Conservation (phyloP, 2,797 vertebrate species). For the Aphelocoma californica region DNA sequence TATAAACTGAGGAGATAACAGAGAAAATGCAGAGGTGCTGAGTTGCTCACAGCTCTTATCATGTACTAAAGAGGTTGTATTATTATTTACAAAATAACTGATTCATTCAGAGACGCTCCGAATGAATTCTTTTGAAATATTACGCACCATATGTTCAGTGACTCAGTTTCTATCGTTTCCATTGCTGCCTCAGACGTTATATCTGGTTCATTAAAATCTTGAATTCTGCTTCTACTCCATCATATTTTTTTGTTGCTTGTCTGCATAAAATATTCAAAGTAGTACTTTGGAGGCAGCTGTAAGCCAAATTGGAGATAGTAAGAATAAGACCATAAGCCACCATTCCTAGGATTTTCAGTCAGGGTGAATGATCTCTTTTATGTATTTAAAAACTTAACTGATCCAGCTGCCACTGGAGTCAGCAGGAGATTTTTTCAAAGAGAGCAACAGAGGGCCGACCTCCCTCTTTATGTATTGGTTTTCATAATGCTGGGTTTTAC, state of each 20-base stretch:
- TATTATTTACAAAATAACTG: neutral
- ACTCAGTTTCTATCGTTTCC: slow-evolving; percentile 10
- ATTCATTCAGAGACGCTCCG: neutral
- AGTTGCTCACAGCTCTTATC: neutral
- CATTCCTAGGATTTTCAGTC: neutral
- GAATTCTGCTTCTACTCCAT: neutral
- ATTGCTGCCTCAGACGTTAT: accelerated
- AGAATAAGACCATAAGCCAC: neutral
- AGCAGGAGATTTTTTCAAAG: neutral
- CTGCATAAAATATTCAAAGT: neutral
- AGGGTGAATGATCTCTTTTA: neutral
- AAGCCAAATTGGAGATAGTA: neutral
- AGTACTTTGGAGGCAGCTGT: neutral
- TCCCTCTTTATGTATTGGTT: neutral
- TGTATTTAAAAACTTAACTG: neutral
- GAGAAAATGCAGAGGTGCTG: neutral
- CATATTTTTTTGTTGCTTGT: neutral
- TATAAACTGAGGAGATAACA: neutral
- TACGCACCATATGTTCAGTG: neutral
- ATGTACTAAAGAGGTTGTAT: neutral
- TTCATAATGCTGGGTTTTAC: neutral
- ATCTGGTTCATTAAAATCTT: neutral
- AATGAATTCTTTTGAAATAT: neutral
- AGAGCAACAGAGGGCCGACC: accelerated
- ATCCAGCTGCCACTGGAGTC: neutral